Conservation (phyloP, 2,797 vertebrate genomes). For the Pachyuromys duprasi region DNA sequence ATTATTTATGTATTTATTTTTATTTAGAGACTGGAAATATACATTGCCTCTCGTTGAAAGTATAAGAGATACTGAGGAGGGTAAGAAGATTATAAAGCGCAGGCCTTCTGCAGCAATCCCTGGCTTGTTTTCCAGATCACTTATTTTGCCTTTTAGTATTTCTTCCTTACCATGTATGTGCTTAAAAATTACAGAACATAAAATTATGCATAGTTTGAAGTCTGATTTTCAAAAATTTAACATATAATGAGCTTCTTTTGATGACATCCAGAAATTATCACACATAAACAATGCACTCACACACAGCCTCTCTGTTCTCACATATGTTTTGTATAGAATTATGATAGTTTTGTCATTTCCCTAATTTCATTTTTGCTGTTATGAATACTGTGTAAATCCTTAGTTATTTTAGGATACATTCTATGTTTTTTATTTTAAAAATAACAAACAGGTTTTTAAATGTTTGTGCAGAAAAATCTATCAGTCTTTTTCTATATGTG, state of each 20-base stretch:
- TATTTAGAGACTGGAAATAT: not conserved
- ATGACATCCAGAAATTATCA: not conserved
- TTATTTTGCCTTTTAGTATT: not conserved
- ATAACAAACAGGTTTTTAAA: not conserved
- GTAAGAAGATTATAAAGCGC: not conserved
- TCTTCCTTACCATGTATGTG: not conserved
- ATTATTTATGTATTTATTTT: not conserved
- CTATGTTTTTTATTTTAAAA: not conserved
- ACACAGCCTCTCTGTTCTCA: not conserved
- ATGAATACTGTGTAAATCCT: not conserved
- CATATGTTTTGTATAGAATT: not conserved
- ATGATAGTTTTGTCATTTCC: not conserved
- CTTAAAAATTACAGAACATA: slow-evolving; percentile 28
- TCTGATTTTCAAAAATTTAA: slow-evolving; percentile 3
- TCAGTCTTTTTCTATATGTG: not conserved
- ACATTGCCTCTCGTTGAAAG: slow-evolving; percentile 1
- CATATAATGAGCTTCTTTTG: not conserved
- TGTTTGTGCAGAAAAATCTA: not conserved
- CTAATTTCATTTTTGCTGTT: not conserved
- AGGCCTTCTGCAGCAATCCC: not conserved
- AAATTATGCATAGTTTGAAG: not conserved
- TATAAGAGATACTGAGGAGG: not conserved
- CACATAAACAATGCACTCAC: not conserved
- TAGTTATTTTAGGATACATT: not conserved
- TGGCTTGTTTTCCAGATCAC: not conserved